Base-by-base conservation (phyloP, 2,113 vertebrate genomes). In the Gyps fulvus region DNA sequence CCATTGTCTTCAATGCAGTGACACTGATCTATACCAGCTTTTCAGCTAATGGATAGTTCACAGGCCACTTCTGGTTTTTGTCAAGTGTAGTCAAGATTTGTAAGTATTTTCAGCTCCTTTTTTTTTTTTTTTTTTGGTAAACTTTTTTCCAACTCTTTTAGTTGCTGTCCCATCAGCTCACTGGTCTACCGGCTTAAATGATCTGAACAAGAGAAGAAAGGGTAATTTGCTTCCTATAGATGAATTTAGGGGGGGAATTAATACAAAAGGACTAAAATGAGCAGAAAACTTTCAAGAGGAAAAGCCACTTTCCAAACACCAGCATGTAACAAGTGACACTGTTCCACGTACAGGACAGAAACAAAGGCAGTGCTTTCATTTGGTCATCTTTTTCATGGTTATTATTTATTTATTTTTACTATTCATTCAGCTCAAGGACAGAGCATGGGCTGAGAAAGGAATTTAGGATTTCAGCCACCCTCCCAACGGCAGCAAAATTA, bases 1-100 rank as follows among this genome's bases (percentile, higher is more conserved):
- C 80, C 70, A 96, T 89, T 97, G 95, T 97, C 89, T 96, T 94
- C 94, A 85, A 49, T 61, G 83, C 86, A 89, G 61, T 90, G 83
- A 96, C 89, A 83, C 80, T 96, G 95, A 96, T 97, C 96, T 93
- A 85, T 91, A 95, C 94, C 95, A 96, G 91, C 95, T 93, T 95
- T 95, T 94, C 91, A 91, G 93, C 66, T 96, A 95, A 91, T 91
- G 77, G 87, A 84, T 92, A 79, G 65, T 83, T 95, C 83, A 92
- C 87, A 95, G 91, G 73, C 86, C 55, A 42, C 52, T 96, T 97
- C 93, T 97, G 96, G 0, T 84, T 95, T 96, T 97, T 95, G 83
- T 97, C 94, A 95, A 93, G 34, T 82, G 34, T 85, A 91, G 62
- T 95, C 91, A 91, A 92, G 87, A 89, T 93, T 57, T 92, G n/a